A percentile compares a stretch with the other conserved stretches of the same genome.
Conservation (phyloP, 2,113 vertebrate genomes). For the Cyprinodon brontotheroides region DNA sequence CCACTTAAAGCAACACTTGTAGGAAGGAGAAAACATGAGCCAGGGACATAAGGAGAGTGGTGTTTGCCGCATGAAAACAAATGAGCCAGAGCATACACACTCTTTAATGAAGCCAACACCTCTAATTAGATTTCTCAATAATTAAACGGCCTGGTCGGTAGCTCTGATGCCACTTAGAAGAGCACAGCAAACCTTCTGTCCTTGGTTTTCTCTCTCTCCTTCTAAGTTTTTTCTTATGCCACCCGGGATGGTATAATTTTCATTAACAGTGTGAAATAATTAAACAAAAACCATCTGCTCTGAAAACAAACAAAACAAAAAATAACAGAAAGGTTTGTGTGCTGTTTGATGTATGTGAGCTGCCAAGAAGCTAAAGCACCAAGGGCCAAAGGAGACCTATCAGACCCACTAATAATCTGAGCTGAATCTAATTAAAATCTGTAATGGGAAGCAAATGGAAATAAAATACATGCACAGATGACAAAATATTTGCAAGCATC, state of each 20-base stretch:
- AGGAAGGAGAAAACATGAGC: constrained; percentile 24
- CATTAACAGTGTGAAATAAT: constrained; percentile 43
- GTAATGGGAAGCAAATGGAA: constrained; percentile 52
- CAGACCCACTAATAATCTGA: constrained; percentile 56
- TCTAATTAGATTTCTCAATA: constrained; percentile 62
- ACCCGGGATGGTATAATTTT: constrained; percentile 27
- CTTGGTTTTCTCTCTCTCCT: constrained; percentile 38
- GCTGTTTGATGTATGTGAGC: constrained; percentile 27
- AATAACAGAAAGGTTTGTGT: constrained; percentile 1
- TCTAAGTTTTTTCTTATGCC: constrained; percentile 20
- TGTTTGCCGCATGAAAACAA: constrained; percentile 45
- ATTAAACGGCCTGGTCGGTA: constrained; percentile 59
- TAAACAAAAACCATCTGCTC: constrained; percentile 24
- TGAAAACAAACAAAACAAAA: constrained; percentile 4
- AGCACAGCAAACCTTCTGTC: constrained; percentile 31
- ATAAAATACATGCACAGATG: constrained; percentile 18
- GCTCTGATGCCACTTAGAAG: constrained; percentile 39
- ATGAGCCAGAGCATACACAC: constrained; percentile 38
- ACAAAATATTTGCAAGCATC: constrained; percentile 2
- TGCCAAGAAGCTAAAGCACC: constrained; percentile 13
- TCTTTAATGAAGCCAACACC: constrained; percentile 53
- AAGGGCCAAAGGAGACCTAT: constrained; percentile 40
- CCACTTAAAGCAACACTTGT: constrained; percentile 10
- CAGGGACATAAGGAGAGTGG: background rate
- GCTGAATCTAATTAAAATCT: constrained; percentile 63